These are phyloP conservation scores for Malthinus seriepunctatus DNA, from an alignment of 2,888 invertebrate genomes.

Conservation along the genomic window DNA sequence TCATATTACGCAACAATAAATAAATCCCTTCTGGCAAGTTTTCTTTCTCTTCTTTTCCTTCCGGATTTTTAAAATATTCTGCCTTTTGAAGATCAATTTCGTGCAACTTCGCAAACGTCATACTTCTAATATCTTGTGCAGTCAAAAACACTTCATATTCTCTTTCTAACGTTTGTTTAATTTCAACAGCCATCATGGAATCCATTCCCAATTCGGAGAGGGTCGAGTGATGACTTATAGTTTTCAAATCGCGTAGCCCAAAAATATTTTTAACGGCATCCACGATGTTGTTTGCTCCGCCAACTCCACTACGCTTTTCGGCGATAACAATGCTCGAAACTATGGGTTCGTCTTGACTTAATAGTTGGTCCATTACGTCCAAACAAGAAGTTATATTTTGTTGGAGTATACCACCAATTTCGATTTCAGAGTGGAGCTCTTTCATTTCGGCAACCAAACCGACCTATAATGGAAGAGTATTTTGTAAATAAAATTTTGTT, in stretches of 20 bases:
- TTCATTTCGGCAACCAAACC: conserved; percentile 65
- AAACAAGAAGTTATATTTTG: conserved; percentile 67
- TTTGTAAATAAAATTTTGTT: too few relatives aligned
- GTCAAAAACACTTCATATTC: conserved; percentile 87
- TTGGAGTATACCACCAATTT: conserved; percentile 66
- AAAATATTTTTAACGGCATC: conserved; percentile 70
- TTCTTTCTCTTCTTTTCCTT: conserved; percentile 13
- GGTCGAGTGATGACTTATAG: conserved; percentile 69
- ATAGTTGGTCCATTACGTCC: conserved; percentile 66
- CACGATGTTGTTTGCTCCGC: conserved; percentile 68
- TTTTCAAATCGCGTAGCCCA: conserved; percentile 67
- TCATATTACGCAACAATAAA: conserved; percentile 64
- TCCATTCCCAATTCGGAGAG: conserved; percentile 95
- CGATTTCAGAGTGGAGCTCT: conserved; percentile 32
- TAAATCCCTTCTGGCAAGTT: conserved; percentile 54
- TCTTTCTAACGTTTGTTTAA: conserved; percentile 88
- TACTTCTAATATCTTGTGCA: conserved; percentile 80
- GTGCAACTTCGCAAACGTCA: conserved; percentile 71
- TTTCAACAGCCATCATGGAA: conserved; percentile 96
- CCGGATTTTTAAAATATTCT: conserved; percentile 42
- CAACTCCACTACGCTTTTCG: conserved; percentile 70
- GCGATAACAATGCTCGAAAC: conserved; percentile 88
- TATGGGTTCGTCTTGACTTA: conserved; percentile 67
- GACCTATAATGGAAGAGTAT: too few relatives aligned
- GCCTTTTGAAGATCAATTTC: conserved; percentile 60